These are phyloP conservation scores for Lepeophtheirus nordmannii DNA, from an alignment of 2,888 invertebrate genomes.

Conservation along the genomic window DNA sequence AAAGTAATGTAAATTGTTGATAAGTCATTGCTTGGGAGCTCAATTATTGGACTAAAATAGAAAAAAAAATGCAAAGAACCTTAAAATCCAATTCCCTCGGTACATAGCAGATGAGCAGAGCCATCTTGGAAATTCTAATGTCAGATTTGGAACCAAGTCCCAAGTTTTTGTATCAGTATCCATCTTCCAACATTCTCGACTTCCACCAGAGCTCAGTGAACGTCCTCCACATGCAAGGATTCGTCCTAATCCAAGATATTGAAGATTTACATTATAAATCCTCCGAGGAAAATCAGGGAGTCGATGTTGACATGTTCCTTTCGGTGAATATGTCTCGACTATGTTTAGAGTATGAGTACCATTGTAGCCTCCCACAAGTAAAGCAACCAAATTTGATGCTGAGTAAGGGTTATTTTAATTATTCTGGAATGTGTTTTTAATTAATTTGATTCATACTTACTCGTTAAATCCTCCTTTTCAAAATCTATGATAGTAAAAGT, in stretches of 20 bases:
- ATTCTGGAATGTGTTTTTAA: no score
- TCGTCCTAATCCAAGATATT: not conserved
- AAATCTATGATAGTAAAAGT: no score
- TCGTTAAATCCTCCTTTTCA: no score
- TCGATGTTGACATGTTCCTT: conserved; percentile 11
- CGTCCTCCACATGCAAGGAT: conserved; percentile 16
- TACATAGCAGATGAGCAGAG: not conserved
- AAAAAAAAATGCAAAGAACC: not conserved
- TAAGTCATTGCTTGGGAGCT: not conserved
- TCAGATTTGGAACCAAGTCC: conserved; percentile 8
- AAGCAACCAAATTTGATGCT: not conserved
- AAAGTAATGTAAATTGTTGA: not conserved
- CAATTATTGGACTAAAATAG: not conserved
- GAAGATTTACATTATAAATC: conserved; percentile 2
- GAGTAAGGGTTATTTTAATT: not conserved
- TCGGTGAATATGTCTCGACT: conserved; percentile 9
- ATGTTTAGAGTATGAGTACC: conserved; percentile 11
- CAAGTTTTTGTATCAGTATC: conserved; percentile 1
- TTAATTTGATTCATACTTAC: no score
- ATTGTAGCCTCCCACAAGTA: conserved; percentile 14
- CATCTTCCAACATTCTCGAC: conserved; percentile 7
- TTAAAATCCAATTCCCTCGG: not conserved
- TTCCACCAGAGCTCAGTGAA: not conserved
- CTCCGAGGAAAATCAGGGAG: not conserved
- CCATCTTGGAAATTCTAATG: not conserved